A percentile compares a stretch with the other conserved stretches of the same genome.
These are phyloP conservation scores for Ctenicera cuprea DNA, from an alignment of 2,888 invertebrate species.

Conservation along the genomic window DNA sequence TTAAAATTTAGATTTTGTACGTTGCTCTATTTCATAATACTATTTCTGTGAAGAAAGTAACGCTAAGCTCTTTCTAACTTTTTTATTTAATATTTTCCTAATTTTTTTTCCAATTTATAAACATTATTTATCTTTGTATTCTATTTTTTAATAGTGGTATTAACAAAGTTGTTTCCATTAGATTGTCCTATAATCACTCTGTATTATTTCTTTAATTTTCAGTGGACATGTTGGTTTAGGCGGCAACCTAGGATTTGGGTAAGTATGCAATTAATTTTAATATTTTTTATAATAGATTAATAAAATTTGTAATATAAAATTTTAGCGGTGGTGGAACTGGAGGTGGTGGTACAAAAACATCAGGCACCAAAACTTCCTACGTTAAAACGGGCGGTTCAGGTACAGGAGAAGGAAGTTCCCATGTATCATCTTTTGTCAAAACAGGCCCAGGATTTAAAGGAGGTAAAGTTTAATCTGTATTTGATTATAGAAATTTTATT, in stretches of 20 bases:
- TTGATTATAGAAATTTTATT: too few relatives aligned
- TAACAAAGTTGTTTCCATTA: too few relatives aligned
- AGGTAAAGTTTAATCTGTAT: neutral
- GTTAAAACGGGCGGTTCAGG: neutral
- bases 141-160: too few relatives aligned
- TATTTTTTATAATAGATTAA: neutral
- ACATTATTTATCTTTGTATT: too few relatives aligned
- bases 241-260: neutral
- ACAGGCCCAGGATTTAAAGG: slow-evolving; percentile 3
- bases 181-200: too few relatives aligned
- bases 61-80: too few relatives aligned
- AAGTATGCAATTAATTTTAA: neutral
- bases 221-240: slow-evolving; percentile 5
- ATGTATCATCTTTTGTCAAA: slow-evolving; percentile 11
- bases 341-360: neutral
- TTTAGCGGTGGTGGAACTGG: neutral
- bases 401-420: neutral
- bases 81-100: too few relatives aligned
- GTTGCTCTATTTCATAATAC: too few relatives aligned
- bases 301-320: neutral
- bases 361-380: slow-evolving; percentile 21
- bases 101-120: too few relatives aligned
- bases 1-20: too few relatives aligned
- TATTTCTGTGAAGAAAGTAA: too few relatives aligned
- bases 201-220: neutral